Base-by-base conservation (phyloP, 1,140 invertebrate genomes). In the Zaprionus ornatus region DNA sequence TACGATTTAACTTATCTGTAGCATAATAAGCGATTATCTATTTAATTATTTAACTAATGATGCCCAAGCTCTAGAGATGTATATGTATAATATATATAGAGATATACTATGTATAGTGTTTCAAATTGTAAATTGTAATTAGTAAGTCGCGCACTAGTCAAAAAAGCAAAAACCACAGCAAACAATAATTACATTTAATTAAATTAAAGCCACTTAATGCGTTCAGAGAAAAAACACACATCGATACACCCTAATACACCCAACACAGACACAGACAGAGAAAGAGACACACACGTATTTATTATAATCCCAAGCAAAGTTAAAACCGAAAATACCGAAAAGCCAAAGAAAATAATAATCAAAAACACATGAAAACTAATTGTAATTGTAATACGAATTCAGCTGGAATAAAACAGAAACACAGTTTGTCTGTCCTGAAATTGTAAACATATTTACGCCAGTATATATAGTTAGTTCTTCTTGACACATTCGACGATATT, bases 61-160 rank as follows among this genome's bases (percentile, higher is more conserved):
- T 45, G 40, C 40, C 40, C 37, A 57, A 57, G 48, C 45, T 25
- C 37, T 61, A 55, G 68, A 67, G 56, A 29, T 23, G 9, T 32
- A 35, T 15, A 50, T 57, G 57, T 5, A 48, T n/a, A 23, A 45
- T 9, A 45, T 15, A 48, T 45, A 56, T 52, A 19, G 21, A 6
- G 42, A 52, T 40, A 29, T 25, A 29, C 2, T 23, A 54, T 29
- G 17, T n/a, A 17, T 25, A 62, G 32, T 74, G 82, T 84, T 85
- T 78, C 48, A 68, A 86, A 82, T 88, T 87, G 83, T 90, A 90
- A 88, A 88, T 50, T 50, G 45, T 88, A 88, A 86, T 74, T 79
- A 81, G 88, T 88, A 88, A 90, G 85, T 90, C 77, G 85, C 85
- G 84, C 85, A 84, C 84, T 88, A 88, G 85, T 88, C 85, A 83